phyloP scores from a whole-genome alignment of 2,113 vertebrate species.

The Cichladusa arquata region DNA sequence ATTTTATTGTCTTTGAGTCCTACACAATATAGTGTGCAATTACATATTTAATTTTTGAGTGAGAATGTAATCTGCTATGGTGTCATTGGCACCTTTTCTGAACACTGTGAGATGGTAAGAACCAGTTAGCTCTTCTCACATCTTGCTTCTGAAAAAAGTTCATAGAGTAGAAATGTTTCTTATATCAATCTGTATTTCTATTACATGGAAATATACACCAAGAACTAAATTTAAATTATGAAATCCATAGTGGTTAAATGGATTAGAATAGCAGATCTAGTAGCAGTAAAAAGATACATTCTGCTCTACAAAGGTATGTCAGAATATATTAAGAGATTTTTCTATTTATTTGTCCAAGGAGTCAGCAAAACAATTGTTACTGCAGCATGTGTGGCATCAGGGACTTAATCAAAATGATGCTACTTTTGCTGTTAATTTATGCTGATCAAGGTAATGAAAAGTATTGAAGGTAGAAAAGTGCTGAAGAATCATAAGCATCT shows the following conservation, averaged over 20 bases:
- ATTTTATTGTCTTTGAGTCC: background rate
- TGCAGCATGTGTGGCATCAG: background rate
- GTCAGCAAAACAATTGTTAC: constrained; percentile 13
- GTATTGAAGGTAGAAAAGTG: background rate
- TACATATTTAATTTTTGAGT: background rate
- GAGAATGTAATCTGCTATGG: background rate
- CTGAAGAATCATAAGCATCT: constrained; percentile 8
- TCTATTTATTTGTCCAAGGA: background rate
- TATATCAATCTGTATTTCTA: background rate
- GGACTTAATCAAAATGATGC: constrained; percentile 24
- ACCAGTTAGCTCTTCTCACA: background rate
- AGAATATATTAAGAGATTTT: background rate
- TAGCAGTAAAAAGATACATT: background rate
- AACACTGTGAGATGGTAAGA: background rate
- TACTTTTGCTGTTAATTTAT: constrained; percentile 32
- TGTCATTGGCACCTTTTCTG: background rate
- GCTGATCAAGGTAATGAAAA: constrained; percentile 35
- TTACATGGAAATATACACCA: background rate
- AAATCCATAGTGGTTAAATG: background rate
- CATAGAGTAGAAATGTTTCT: background rate
- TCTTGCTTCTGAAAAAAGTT: background rate
- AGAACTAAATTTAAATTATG: background rate
- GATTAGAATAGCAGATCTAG: background rate
- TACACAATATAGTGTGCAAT: background rate
- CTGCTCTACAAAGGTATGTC: background rate